These are phyloP conservation scores for Probosciger aterrimus DNA, from an alignment of 2,113 vertebrate genomes.

Conservation along the genomic window DNA sequence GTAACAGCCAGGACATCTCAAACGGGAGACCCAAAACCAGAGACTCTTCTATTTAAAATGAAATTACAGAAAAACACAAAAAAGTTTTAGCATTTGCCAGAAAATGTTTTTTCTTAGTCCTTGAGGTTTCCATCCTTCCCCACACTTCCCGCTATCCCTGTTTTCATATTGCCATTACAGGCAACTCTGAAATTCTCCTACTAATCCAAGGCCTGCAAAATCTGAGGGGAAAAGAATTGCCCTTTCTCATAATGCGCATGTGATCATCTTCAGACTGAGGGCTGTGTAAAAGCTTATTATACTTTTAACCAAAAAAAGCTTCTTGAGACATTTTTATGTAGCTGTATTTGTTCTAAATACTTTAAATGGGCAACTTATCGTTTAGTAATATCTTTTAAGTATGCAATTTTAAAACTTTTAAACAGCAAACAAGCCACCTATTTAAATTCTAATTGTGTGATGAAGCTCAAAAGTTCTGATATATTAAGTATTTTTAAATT, in stretches of 20 bases:
- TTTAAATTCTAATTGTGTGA: background rate
- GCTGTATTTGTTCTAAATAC: background rate
- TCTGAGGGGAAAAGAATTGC: background rate
- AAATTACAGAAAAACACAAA: background rate
- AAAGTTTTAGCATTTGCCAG: background rate
- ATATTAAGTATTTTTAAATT: background rate
- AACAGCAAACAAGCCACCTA: background rate
- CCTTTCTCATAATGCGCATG: background rate
- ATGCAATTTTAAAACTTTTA: background rate
- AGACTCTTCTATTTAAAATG: background rate
- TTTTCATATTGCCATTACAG: background rate
- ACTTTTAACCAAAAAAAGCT: background rate
- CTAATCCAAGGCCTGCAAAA: background rate
- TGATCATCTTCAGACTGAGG: background rate
- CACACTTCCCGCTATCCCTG: conserved; percentile 17
- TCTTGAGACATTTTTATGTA: background rate
- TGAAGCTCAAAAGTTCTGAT: background rate
- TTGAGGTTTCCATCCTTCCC: conserved; percentile 37
- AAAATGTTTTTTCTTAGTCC: background rate
- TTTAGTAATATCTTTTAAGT: background rate
- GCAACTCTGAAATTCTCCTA: background rate
- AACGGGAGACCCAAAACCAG: background rate
- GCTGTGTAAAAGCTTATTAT: background rate
- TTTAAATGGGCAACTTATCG: background rate
- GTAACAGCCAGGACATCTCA: background rate